phyloP scores from a whole-genome alignment of 2,113 vertebrate species.

The Athene noctua region DNA sequence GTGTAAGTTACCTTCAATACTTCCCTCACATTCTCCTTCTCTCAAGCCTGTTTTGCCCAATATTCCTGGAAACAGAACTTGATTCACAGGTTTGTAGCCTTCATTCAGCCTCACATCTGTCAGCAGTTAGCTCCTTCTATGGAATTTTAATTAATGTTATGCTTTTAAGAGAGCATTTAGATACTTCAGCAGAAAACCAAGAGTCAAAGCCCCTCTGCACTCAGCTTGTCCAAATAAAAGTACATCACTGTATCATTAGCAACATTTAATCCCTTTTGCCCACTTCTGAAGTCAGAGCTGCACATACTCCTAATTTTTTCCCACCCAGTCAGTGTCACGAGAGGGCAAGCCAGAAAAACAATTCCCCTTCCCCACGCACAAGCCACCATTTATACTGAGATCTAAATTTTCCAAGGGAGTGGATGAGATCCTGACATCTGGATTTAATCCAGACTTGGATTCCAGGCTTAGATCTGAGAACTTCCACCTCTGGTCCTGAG shows the following conservation, averaged over 20 bases:
- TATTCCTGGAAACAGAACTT: background rate
- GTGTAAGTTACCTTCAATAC: background rate
- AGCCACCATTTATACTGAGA: constrained; percentile 17
- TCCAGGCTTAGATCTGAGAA: constrained; percentile 42
- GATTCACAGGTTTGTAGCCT: background rate
- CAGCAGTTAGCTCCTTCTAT: background rate
- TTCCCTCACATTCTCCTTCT: background rate
- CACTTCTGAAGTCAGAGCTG: background rate
- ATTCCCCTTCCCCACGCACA: background rate
- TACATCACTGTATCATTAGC: background rate
- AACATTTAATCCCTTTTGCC: background rate
- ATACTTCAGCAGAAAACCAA: background rate
- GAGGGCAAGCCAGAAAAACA: background rate
- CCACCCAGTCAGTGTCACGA: background rate
- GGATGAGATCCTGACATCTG: constrained; percentile 46
- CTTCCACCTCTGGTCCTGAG: background rate
- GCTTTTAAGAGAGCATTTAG: background rate
- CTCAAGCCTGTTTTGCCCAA: background rate
- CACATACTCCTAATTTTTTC: constrained; percentile 22
- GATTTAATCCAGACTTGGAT: constrained; percentile 38
- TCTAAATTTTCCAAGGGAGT: constrained; percentile 17
- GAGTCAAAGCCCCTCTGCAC: background rate
- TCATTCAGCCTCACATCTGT: background rate
- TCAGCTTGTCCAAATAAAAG: background rate
- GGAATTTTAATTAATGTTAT: background rate